Base-by-base conservation (phyloP, 2,797 vertebrate genomes). In the Neostethus bicornis region DNA sequence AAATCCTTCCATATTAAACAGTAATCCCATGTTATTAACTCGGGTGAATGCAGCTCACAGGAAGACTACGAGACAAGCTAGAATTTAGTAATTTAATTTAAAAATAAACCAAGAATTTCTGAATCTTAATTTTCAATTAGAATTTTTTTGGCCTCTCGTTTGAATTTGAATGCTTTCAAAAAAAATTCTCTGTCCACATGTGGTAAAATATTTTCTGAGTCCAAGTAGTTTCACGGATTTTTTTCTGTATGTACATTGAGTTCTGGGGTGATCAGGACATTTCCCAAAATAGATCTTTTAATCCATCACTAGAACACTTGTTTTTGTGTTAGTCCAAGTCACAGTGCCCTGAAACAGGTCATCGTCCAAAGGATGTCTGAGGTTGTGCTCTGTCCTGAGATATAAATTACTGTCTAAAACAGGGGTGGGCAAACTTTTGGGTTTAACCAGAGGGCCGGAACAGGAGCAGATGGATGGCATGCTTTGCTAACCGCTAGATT, bases 291-390 rank as follows among this genome's bases (percentile, higher is more conserved):
- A 69, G 38, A 38, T 34, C 11, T 1, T 32, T 61, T 58, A 51
- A 59, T 56, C 24, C 44, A 35, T 62, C 11, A 60, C 13, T 2
- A 8, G 29, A 54, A 14, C 49, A 21, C 8, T 51, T 52, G 2
- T 29, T 39, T 37, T 51, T 38, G 21, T 29, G 7, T 7, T 23
- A 13, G 46, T 21, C 51, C 1, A 4, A 41, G 45, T 39, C 14
- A 14, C 23, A 2, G 29, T 50, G 12, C 12, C 19, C 31, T 47
- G 43, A 37, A 21, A 46, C n/a, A 64, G 47, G 53, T 69, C 50
- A 50, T n/a, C 13, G 8, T 53, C 63, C 7, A 31, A 26, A 44
- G 16, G 6, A 66, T 26, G 45, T 41, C 41, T 39, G 38, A 65
- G 19, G 20, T 13, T 45, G n/a, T 44, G 12, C 4, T 14, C 37